phyloP scores from a whole-genome alignment of 1,140 invertebrate species.

The Rhopalosiphum maidis region DNA sequence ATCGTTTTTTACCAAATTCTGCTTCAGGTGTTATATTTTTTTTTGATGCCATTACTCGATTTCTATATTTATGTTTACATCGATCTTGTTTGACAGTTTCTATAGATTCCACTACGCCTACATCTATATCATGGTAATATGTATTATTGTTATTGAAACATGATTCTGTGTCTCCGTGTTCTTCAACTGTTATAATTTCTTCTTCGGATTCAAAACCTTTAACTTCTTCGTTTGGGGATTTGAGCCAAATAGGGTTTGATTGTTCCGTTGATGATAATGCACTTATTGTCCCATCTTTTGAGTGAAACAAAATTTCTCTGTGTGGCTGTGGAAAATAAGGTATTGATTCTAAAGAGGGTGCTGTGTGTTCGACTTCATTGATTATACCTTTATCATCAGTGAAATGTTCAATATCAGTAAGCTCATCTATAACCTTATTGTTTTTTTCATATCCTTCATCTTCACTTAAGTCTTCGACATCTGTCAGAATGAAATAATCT shows the following conservation, averaged over 20 bases:
- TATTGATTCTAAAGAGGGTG: neutral
- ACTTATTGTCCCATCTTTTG: slow-evolving; percentile 23
- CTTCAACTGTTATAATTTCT: slow-evolving; percentile 34
- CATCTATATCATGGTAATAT: slow-evolving; percentile 39
- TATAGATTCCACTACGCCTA: slow-evolving; percentile 24
- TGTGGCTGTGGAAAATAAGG: slow-evolving; percentile 10
- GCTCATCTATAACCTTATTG: neutral
- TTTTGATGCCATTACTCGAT: neutral
- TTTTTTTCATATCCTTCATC: slow-evolving; percentile 19
- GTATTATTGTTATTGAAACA: neutral
- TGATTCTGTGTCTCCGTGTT: neutral
- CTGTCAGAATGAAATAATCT: slow-evolving; percentile 43
- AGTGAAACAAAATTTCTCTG: slow-evolving; percentile 36
- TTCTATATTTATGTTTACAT: slow-evolving; percentile 29
- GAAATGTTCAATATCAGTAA: slow-evolving; percentile 41
- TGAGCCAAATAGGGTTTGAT: slow-evolving; percentile 30
- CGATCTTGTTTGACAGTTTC: slow-evolving; percentile 22
- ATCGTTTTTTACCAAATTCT: slow-evolving; percentile 33
- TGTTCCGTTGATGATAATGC: slow-evolving; percentile 27
- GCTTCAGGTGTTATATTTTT: neutral
- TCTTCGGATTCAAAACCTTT: slow-evolving; percentile 47
- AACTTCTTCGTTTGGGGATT: slow-evolving; percentile 37
- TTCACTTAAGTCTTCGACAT: slow-evolving; percentile 52
- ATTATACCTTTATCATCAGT: neutral
- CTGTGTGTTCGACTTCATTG: neutral